These are phyloP conservation scores for Rhyacichthys aspro DNA, from an alignment of 2,797 vertebrate genomes.

Conservation along the genomic window DNA sequence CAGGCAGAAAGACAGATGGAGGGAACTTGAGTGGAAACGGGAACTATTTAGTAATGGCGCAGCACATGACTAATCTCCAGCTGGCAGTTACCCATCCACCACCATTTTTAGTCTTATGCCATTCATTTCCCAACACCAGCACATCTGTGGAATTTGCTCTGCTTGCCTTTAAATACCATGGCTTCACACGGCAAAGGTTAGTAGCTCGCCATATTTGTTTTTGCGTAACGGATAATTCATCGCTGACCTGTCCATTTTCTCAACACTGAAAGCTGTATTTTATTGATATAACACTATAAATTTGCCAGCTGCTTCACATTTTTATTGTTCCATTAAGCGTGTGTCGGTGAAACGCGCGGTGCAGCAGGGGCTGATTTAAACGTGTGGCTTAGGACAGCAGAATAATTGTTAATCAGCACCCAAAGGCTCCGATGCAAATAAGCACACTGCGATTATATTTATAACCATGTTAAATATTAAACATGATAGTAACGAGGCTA, in stretches of 20 bases:
- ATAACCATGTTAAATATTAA: slow-evolving; percentile 46
- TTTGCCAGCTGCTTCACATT: neutral
- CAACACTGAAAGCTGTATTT: neutral
- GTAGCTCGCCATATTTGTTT: slow-evolving; percentile 9
- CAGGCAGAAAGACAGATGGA: too few species aligned
- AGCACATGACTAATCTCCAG: too few species aligned
- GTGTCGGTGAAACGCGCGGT: slow-evolving; percentile 19
- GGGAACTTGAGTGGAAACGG: too few species aligned
- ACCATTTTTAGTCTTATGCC: too few species aligned
- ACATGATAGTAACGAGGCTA: slow-evolving; percentile 24
- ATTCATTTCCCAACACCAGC: slow-evolving; percentile 1
- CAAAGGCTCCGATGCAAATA: slow-evolving; percentile 27
- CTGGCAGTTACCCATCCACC: too few species aligned
- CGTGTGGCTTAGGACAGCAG: slow-evolving; percentile 14
- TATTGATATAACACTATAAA: slow-evolving; percentile 2
- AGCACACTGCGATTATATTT: slow-evolving; percentile 37
- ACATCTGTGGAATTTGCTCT: slow-evolving; percentile 26
- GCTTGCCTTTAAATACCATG: slow-evolving; percentile 12
- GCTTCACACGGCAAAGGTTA: slow-evolving; percentile 42
- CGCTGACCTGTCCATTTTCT: slow-evolving; percentile 3
- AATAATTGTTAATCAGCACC: slow-evolving; percentile 37
- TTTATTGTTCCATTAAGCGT: neutral
- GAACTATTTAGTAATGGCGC: too few species aligned
- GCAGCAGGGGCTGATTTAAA: slow-evolving; percentile 13
- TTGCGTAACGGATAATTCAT: neutral